A percentile compares a stretch with the other conserved stretches of the same genome.
Conservation (phyloP, 2,113 vertebrate genomes). For the Thermophis baileyi region DNA sequence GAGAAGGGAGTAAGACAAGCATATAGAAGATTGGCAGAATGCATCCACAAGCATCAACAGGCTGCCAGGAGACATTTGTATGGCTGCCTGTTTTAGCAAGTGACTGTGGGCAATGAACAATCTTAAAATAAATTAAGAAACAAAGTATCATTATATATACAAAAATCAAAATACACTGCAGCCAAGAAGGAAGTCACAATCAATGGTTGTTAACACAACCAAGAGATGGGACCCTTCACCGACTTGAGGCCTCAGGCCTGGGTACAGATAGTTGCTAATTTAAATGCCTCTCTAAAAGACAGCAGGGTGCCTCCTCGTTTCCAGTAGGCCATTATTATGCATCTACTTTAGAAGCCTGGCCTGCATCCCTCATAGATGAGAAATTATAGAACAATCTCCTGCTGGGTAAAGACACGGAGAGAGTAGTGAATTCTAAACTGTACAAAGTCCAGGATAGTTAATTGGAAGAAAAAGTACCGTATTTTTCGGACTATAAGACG, state of each 20-base stretch:
- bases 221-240: neutral
- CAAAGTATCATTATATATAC: neutral
- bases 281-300: neutral
- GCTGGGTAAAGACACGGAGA: neutral
- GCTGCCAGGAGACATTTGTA: neutral
- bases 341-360: neutral
- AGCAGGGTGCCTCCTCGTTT: neutral
- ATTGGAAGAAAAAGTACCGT: constrained; percentile 7
- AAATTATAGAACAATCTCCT: neutral
- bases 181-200: neutral
- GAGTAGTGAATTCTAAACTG: neutral
- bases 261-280: neutral
- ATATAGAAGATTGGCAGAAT: neutral
- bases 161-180: neutral
- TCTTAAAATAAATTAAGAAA: neutral
- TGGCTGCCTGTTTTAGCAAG: neutral
- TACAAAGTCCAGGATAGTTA: neutral
- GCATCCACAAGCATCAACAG: neutral
- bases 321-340: neutral
- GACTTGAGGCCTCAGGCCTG: neutral
- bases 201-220: neutral
- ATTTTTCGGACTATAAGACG: too few species aligned
- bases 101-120: neutral
- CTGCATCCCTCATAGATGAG: neutral
- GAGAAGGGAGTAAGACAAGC: neutral